Conservation (phyloP, 23 tunicate genomes). For the Halocynthia aurantium region DNA sequence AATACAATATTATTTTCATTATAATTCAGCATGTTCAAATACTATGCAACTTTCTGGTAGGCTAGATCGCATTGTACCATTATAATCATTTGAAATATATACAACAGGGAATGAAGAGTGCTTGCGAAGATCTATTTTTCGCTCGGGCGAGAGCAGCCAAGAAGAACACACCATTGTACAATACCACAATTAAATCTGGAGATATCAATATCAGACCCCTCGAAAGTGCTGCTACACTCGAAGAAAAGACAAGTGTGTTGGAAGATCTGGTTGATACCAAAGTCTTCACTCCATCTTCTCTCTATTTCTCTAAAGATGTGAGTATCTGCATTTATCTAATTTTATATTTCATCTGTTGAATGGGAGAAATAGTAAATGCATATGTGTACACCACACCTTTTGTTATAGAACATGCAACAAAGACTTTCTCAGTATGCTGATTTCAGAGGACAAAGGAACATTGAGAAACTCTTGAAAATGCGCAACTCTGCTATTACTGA, state of each 20-base stretch:
- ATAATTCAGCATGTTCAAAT: background rate
- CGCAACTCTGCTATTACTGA: no score
- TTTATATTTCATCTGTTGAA: background rate
- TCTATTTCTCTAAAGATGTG: conserved; percentile 34
- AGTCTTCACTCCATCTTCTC: conserved; percentile 60
- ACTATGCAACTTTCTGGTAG: background rate
- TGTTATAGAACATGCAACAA: no score
- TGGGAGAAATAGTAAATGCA: no score
- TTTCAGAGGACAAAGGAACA: no score
- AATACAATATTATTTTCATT: no score
- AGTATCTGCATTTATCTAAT: conserved; percentile 1
- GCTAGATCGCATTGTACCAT: no score
- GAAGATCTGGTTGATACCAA: conserved; percentile 63
- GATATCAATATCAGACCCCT: conserved; percentile 57
- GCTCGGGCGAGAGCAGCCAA: conserved; percentile 61
- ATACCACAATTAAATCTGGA: background rate
- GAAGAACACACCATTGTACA: background rate
- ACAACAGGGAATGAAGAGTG: conserved; percentile 66
- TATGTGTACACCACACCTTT: no score
- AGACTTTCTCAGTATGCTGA: no score
- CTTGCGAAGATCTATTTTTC: conserved; percentile 92
- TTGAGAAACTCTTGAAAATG: no score
- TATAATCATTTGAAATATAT: background rate
- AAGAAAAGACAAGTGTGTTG: conserved; percentile 53
- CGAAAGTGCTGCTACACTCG: conserved; percentile 39